phyloP scores from a whole-genome alignment of 2,113 vertebrate species.

The Gymnobelideus leadbeateri region DNA sequence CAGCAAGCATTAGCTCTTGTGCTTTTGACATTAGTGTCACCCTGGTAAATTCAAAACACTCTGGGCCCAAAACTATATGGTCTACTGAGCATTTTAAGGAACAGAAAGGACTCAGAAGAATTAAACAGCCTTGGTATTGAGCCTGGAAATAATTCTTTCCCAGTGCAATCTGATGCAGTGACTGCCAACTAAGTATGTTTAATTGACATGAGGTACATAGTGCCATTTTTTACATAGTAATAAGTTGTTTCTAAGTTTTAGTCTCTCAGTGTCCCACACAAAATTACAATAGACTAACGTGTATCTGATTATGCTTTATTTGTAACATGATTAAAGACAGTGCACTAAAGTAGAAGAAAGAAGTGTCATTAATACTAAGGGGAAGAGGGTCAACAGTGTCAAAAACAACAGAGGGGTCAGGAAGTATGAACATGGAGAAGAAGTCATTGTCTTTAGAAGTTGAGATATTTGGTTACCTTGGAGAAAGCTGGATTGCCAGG shows the following conservation, averaged over 20 bases:
- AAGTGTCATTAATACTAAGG: neutral
- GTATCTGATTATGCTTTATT: neutral
- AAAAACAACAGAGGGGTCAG: neutral
- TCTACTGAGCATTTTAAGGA: neutral
- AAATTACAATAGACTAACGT: neutral
- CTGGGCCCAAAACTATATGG: rapidly evolving
- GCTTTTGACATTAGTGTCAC: neutral
- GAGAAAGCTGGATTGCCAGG: neutral
- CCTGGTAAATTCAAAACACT: neutral
- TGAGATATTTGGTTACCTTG: neutral
- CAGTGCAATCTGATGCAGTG: neutral
- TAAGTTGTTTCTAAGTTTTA: neutral
- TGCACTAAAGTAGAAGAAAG: neutral
- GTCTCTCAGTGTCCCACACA: neutral
- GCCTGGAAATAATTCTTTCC: neutral
- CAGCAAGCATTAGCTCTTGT: neutral
- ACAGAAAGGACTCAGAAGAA: neutral
- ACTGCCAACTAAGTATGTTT: rapidly evolving
- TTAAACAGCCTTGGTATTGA: neutral
- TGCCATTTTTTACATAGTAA: neutral
- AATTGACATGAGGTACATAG: neutral
- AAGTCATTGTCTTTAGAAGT: neutral
- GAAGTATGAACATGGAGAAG: neutral
- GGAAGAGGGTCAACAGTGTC: neutral
- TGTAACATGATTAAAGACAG: neutral